A percentile compares a stretch with the other conserved stretches of the same genome.
Conservation (phyloP, 2,113 vertebrate species). For the Labrus mixtus region DNA sequence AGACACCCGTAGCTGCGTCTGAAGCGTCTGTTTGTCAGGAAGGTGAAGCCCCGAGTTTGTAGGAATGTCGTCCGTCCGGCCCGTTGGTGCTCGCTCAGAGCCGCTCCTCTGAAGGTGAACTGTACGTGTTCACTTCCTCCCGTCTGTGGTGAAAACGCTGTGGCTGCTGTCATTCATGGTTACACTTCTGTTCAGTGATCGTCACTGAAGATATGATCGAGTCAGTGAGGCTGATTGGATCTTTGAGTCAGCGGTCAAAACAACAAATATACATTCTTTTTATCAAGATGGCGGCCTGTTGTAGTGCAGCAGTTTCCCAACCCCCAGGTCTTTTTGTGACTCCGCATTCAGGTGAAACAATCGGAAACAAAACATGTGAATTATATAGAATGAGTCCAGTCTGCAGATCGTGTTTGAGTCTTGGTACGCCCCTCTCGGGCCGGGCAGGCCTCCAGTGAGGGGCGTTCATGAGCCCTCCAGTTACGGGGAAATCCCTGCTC, state of each 20-base stretch:
- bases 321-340: no score
- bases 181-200: constrained; percentile 3
- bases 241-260: not conserved
- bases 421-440: constrained; percentile 37
- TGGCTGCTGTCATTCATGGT: constrained; percentile 33
- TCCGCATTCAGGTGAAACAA: no score
- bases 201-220: constrained; percentile 42
- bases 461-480: constrained; percentile 53
- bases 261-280: no score
- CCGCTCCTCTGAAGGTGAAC: constrained; percentile 63
- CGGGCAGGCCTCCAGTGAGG: constrained; percentile 32
- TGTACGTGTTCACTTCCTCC: constrained; percentile 16
- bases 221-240: constrained; percentile 18
- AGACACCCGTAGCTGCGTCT: constrained; percentile 46
- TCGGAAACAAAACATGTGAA: no score
- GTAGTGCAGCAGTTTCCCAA: no score
- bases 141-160: not conserved
- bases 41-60: constrained; percentile 42
- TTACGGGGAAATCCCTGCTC: constrained; percentile 78
- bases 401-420: constrained; percentile 4
- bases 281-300: no score
- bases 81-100: constrained; percentile 56
- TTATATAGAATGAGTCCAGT: not conserved
- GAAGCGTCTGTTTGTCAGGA: constrained; percentile 35
- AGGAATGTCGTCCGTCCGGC: constrained; percentile 74